These are phyloP conservation scores for Enteromius afrohamiltoni DNA, from an alignment of 2,797 vertebrate species.

Conservation along the genomic window DNA sequence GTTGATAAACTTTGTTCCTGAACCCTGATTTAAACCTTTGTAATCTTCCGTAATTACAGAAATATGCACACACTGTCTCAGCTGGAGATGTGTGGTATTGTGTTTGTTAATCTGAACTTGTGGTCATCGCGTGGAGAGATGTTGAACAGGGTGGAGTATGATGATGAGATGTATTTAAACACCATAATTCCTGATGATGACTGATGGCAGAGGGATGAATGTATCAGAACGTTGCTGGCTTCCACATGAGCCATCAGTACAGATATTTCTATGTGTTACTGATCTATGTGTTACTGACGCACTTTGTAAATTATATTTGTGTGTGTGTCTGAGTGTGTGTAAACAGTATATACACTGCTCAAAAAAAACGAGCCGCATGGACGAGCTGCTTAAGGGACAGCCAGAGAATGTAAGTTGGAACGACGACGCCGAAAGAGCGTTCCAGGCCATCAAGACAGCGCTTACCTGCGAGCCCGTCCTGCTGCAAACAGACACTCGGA, in stretches of 20 bases:
- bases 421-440: too few species aligned
- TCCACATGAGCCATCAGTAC: background rate
- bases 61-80: conserved; percentile 49
- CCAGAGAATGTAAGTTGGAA: too few species aligned
- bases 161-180: conserved; percentile 50
- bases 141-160: conserved; percentile 54
- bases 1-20: conserved; percentile 50
- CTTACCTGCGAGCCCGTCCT: too few species aligned
- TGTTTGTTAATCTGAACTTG: conserved; percentile 43
- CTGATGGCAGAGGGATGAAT: conserved; percentile 35
- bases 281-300: background rate
- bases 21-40: conserved; percentile 55
- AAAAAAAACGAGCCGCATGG: too few species aligned
- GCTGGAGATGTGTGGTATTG: conserved; percentile 35
- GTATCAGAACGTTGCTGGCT: conserved; percentile 13
- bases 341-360: too few species aligned
- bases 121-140: conserved; percentile 32
- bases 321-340: too few species aligned
- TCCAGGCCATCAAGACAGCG: too few species aligned
- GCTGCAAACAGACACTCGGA: too few species aligned
- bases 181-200: conserved; percentile 47
- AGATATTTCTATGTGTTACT: background rate
- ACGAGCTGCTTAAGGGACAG: too few species aligned
- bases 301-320: background rate
- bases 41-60: conserved; percentile 57